Base-by-base conservation (phyloP, 2,113 vertebrate species). In the Erpornis zantholeuca region DNA sequence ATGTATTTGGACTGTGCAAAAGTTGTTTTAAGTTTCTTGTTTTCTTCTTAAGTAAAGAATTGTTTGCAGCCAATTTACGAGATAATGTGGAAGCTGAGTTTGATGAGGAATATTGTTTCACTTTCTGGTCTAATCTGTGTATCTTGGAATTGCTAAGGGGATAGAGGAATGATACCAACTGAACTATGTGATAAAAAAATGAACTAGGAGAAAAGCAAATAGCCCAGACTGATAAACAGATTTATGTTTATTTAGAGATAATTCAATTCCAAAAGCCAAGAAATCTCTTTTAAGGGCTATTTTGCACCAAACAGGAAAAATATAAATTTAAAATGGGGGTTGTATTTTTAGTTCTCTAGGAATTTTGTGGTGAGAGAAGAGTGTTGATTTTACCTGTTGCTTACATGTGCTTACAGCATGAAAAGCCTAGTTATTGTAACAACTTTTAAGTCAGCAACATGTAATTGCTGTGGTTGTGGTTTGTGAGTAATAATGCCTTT, bases 251-350 rank as follows among this genome's bases (percentile, higher is more conserved):
- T 77, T 77, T 65, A 57, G 52, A 84, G 35, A 63, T 57, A 84
- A 83, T 66, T 81, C 35, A 16, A 31, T 66, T 84, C 36, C 5
- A 64, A 63, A 87, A 65, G 15, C 17, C n/a, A 76, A 45, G 33
- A 61, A 70, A 49, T 42, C 7, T 18, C 36, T 80, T 72, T 40
- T 75, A 50, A 65, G 54, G 22, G 7, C 33, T 68, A 9, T 31
- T 85, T 71, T 64, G 49, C 16, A 56, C 14, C 17, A 82, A 57
- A 35, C 29, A 50, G 7, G 12, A 54, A 84, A 60, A 68, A 38
- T 27, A 27, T 4, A 78, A 75, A 40, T 31, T 54, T 4, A 47
- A 83, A 65, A n/a, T 1, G 1, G 2, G 5, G 3, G 1, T 1
- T 52, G 5, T 71, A 11, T 54, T 93, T 91, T 59, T 68, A 33